Percentiles rank a stretch among this genome's conserved stretches.
phyloP scores from a whole-genome alignment of 2,888 invertebrate genomes.

The Dorcus parallelipipedus region DNA sequence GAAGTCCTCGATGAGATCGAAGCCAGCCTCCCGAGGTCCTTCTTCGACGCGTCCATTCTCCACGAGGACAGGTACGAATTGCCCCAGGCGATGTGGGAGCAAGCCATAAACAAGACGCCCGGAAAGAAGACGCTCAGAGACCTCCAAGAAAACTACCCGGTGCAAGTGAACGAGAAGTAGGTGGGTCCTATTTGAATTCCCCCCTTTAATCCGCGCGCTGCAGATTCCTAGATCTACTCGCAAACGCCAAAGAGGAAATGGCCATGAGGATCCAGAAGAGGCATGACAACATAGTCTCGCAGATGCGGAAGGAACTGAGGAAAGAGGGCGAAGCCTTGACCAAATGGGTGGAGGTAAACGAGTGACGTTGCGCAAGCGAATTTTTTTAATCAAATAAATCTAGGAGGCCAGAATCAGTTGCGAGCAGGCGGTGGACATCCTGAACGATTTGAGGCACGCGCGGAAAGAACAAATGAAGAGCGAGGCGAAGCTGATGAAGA shows the following conservation, averaged over 20 bases:
- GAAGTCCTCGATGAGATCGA: slow-evolving; percentile 44
- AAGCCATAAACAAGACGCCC: slow-evolving; percentile 43
- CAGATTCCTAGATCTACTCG: slow-evolving; percentile 40
- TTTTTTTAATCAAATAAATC: neutral
- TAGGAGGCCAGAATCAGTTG: slow-evolving; percentile 34
- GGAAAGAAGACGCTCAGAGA: slow-evolving; percentile 36
- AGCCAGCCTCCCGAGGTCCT: slow-evolving; percentile 35
- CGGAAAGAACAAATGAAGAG: slow-evolving; percentile 29
- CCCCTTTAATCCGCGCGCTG: slow-evolving; percentile 7
- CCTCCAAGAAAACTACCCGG: slow-evolving; percentile 39
- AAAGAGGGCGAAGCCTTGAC: slow-evolving; percentile 41
- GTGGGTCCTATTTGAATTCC: slow-evolving; percentile 2
- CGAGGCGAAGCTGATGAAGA: slow-evolving; percentile 28
- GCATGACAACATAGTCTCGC: slow-evolving; percentile 43
- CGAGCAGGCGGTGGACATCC: slow-evolving; percentile 31
- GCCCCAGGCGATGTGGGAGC: slow-evolving; percentile 46
- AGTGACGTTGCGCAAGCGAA: neutral
- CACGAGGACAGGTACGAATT: slow-evolving; percentile 38
- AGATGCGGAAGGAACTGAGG: slow-evolving; percentile 45
- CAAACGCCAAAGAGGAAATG: slow-evolving; percentile 43
- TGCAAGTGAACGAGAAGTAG: slow-evolving; percentile 39
- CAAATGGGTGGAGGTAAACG: slow-evolving; percentile 33
- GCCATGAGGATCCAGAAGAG: slow-evolving; percentile 42
- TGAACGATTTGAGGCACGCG: slow-evolving; percentile 34
- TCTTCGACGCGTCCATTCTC: slow-evolving; percentile 38